Conservation (phyloP, 2,888 invertebrate genomes). For the Rhopalosiphum nymphaeae region DNA sequence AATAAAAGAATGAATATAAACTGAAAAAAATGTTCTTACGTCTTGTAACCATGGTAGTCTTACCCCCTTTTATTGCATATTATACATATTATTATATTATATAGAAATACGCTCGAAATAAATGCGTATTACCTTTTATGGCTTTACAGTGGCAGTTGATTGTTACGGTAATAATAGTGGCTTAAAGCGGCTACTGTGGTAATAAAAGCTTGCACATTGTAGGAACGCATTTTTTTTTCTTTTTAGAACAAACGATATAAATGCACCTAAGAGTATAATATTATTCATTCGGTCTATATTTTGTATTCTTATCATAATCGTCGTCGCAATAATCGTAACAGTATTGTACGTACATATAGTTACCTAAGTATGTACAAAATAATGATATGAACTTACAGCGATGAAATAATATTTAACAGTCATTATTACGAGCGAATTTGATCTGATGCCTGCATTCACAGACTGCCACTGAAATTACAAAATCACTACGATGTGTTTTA, state of each 20-base stretch:
- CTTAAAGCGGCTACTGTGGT: background rate
- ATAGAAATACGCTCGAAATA: background rate
- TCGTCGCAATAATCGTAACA: background rate
- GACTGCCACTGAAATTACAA: background rate
- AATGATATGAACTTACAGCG: background rate
- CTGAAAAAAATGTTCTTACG: background rate
- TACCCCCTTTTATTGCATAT: background rate
- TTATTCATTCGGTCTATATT: background rate
- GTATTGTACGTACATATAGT: background rate
- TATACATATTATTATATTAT: background rate
- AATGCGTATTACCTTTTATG: background rate
- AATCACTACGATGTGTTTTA: background rate
- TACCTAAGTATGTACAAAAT: background rate
- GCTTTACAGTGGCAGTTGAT: background rate
- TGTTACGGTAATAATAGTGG: slow-evolving; percentile 1
- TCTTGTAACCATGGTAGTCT: background rate
- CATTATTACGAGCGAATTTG: background rate
- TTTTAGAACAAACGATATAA: slow-evolving; percentile 8
- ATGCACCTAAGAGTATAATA: slow-evolving; percentile 7
- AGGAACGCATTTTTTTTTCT: background rate
- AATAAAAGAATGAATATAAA: background rate
- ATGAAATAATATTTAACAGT: background rate
- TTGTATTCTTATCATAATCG: background rate
- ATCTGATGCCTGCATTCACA: background rate
- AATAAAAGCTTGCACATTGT: background rate